These are phyloP conservation scores for Aurelia sp. DNA, from an alignment of 30 jellyfish, hydroid and myxozoan genomes.

Conservation along the genomic window DNA sequence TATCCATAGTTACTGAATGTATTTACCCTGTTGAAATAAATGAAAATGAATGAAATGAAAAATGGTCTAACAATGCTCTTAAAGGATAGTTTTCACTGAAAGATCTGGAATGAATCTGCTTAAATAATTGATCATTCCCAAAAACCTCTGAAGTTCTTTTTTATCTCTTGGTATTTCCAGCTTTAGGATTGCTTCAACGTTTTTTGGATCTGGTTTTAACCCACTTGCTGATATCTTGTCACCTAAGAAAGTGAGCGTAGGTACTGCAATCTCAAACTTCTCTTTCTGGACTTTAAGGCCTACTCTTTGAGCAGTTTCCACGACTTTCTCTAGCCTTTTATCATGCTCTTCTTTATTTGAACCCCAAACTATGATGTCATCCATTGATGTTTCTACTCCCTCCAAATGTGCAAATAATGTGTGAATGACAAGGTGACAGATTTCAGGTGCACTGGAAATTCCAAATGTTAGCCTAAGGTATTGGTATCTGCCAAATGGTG, in stretches of 20 bases:
- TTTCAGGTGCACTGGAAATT: too few relatives aligned
- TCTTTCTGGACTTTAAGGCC: constrained; percentile 23
- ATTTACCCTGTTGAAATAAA: too few relatives aligned
- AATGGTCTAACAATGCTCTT: constrained; percentile 19
- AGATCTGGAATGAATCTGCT: constrained; percentile 3
- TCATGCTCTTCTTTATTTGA: constrained; percentile 28
- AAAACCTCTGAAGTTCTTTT: constrained; percentile 23
- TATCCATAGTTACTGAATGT: too few relatives aligned
- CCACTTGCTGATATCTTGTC: too few relatives aligned
- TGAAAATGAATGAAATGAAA: too few relatives aligned
- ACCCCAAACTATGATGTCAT: too few relatives aligned
- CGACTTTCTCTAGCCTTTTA: constrained; percentile 13
- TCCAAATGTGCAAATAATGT: too few relatives aligned
- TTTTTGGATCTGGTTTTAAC: constrained; percentile 32
- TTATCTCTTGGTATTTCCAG: constrained; percentile 12
- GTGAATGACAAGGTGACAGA: too few relatives aligned
- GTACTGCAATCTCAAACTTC: constrained; percentile 13
- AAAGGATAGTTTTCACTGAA: constrained; percentile 26
- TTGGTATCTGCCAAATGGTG: constrained; percentile 51
- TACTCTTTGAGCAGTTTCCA: neutral
- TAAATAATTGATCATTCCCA: constrained; percentile 53
- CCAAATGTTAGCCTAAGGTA: constrained; percentile 51
- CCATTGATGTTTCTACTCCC: too few relatives aligned
- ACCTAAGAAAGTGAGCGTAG: neutral
- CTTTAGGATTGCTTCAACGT: constrained; percentile 19